These are phyloP conservation scores for Xenopus borealis DNA, from an alignment of 2,113 vertebrate species.

Conservation along the genomic window DNA sequence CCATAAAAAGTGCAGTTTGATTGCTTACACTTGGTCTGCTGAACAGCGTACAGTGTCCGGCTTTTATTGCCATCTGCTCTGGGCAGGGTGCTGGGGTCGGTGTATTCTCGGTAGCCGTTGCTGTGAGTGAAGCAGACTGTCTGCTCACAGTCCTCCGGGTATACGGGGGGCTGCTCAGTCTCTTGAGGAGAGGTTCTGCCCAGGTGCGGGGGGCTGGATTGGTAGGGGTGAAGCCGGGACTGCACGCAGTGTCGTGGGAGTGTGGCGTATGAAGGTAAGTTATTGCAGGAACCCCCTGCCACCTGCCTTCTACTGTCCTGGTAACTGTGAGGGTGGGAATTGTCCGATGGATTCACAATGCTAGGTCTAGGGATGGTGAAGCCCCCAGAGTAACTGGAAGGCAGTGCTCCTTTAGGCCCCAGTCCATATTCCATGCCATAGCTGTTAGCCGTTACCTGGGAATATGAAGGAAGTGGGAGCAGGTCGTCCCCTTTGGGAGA, in stretches of 20 bases:
- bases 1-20: slow-evolving; percentile 89
- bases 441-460: slow-evolving; percentile 44
- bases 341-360: slow-evolving; percentile 52
- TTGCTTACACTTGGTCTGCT: slow-evolving; percentile 86
- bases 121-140: slow-evolving; percentile 44
- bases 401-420: slow-evolving; percentile 49
- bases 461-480: slow-evolving; percentile 54
- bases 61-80: neutral
- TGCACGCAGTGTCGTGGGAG: slow-evolving; percentile 80
- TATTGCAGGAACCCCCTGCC: slow-evolving; percentile 72
- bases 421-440: slow-evolving; percentile 37
- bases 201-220: slow-evolving; percentile 52
- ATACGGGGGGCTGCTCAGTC: slow-evolving; percentile 56
- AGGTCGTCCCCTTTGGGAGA: slow-evolving; percentile 50
- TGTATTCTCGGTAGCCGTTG: slow-evolving; percentile 71
- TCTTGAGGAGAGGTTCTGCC: slow-evolving; percentile 62
- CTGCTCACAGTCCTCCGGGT: slow-evolving; percentile 47
- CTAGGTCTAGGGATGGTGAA: slow-evolving; percentile 82
- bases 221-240: slow-evolving; percentile 56
- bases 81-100: slow-evolving; percentile 53
- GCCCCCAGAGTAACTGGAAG: slow-evolving; percentile 72
- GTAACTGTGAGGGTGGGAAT: slow-evolving; percentile 62
- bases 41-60: slow-evolving; percentile 48
- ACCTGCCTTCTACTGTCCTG: slow-evolving; percentile 79
- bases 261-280: slow-evolving; percentile 83